phyloP scores from a whole-genome alignment of 2,113 vertebrate species.

The Nicator chloris region DNA sequence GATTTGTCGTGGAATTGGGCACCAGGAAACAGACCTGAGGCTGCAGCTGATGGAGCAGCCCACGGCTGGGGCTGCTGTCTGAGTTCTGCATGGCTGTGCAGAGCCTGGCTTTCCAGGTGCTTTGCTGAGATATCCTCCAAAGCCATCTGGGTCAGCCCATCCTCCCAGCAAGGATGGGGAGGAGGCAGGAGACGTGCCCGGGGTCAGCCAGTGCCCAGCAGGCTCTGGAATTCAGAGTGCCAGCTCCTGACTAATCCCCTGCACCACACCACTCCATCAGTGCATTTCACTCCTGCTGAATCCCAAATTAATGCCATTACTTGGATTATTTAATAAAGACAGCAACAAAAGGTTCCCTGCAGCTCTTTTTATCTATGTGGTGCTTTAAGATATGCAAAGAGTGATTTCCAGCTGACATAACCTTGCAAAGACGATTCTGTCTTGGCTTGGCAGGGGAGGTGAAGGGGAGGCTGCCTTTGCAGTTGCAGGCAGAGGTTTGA shows the following conservation, averaged over 20 bases:
- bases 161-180: not conserved
- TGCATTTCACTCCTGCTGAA: not conserved
- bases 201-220: not conserved
- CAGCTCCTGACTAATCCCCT: not conserved
- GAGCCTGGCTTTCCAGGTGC: not conserved
- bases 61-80: fast-evolving
- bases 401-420: constrained; percentile 46
- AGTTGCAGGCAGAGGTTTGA: not conserved
- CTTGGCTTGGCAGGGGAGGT: not conserved
- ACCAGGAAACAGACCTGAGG: not conserved
- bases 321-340: constrained; percentile 51
- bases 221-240: not conserved
- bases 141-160: not conserved
- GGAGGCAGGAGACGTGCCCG: not conserved
- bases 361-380: not conserved
- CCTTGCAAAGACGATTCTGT: not conserved
- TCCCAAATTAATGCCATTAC: constrained; percentile 45
- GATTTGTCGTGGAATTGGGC: not conserved
- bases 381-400: constrained; percentile 38
- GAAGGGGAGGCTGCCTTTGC: constrained; percentile 8
- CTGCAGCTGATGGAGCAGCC: not conserved
- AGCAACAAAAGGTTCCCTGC: constrained; percentile 29
- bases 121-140: not conserved
- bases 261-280: not conserved
- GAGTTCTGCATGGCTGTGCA: not conserved